A percentile compares a stretch with the other conserved stretches of the same genome.
Conservation (phyloP, 2,113 vertebrate genomes). For the Tylochromis polylepis region DNA sequence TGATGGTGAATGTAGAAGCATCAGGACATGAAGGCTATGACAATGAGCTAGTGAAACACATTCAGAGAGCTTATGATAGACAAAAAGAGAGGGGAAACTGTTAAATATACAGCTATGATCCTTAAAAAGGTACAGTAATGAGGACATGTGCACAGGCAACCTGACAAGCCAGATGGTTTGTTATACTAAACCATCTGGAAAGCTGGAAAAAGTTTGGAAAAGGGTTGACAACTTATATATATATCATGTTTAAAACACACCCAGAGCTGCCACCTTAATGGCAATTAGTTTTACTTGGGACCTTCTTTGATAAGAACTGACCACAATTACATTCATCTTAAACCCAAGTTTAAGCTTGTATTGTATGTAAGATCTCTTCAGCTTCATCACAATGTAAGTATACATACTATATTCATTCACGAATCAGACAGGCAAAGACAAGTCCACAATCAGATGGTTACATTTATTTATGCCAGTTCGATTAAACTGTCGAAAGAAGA, state of each 20-base stretch:
- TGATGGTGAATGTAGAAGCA: constrained; percentile 31
- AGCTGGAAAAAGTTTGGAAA: neutral
- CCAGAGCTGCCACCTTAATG: neutral
- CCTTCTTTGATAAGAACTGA: neutral
- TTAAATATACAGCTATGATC: neutral
- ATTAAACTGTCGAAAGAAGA: neutral
- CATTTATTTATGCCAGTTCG: neutral
- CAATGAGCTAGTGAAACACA: neutral
- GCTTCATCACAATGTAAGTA: neutral
- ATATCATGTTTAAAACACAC: neutral
- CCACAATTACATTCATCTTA: neutral
- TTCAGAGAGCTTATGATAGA: neutral
- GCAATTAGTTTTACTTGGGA: neutral
- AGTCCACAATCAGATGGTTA: neutral
- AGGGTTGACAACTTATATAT: neutral
- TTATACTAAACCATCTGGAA: neutral
- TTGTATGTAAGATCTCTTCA: neutral
- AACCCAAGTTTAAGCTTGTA: neutral
- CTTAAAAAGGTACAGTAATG: neutral
- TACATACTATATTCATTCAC: neutral
- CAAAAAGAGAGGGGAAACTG: neutral
- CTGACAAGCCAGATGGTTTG: neutral
- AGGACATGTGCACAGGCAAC: neutral
- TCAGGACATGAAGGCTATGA: constrained; percentile 55
- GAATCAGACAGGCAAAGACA: neutral